These are phyloP conservation scores for Doryteuthis pealeii DNA, from an alignment of 1,140 invertebrate species.

Conservation along the genomic window DNA sequence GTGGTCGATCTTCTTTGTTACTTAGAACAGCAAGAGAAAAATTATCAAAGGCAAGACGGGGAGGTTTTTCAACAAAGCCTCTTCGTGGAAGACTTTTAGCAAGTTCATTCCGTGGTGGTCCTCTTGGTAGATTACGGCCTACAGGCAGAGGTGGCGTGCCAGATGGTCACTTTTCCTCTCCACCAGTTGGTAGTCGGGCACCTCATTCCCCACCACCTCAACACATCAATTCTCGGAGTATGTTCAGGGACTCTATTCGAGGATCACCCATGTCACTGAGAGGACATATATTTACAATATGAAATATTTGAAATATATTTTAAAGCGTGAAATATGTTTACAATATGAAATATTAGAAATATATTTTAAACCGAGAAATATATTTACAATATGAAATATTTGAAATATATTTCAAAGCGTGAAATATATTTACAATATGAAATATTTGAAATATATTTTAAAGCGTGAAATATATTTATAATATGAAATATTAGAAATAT, in stretches of 20 bases:
- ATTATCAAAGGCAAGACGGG: not conserved
- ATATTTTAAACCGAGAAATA: no score
- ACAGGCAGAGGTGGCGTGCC: not conserved
- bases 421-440: no score
- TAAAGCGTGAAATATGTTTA: no score
- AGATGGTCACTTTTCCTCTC: not conserved
- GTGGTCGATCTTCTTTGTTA: conserved; percentile 2
- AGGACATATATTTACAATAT: no score
- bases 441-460: no score
- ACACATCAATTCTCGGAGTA: not conserved
- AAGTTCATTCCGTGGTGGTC: not conserved
- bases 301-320: no score
- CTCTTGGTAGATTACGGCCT: not conserved
- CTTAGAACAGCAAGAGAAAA: conserved; percentile 6
- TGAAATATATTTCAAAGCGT: no score
- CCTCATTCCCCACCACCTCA: not conserved
- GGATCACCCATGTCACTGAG: not conserved
- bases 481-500: no score
- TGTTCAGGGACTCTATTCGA: not conserved
- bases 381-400: no score
- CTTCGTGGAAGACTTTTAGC: conserved; percentile 4
- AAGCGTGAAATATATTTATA: no score
- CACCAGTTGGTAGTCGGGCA: not conserved
- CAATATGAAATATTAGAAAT: no score
- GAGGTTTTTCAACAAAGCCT: not conserved